These are phyloP conservation scores for Coenobita brevimanus DNA, from an alignment of 1,140 invertebrate genomes.

Conservation along the genomic window DNA sequence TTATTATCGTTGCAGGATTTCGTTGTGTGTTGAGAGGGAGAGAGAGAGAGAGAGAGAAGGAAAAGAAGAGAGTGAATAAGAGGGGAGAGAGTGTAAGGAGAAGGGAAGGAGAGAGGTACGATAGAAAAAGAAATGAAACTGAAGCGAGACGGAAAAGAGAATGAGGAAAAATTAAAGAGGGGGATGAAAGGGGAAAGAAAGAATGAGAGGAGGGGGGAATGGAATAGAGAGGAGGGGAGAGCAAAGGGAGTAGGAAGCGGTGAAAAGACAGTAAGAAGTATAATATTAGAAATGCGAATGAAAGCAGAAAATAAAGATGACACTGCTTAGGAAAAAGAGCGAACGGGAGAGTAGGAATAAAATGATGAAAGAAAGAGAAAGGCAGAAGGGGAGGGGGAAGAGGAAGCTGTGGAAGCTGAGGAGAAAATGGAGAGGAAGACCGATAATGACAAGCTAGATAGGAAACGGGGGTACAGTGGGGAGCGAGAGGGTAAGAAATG, in stretches of 20 bases:
- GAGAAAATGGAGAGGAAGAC: not conserved
- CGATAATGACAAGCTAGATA: not conserved
- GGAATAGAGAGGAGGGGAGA: not conserved
- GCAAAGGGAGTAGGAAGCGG: not conserved
- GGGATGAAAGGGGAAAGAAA: not conserved
- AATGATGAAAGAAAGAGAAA: not conserved
- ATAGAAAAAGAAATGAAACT: not conserved
- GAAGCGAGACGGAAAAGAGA: not conserved
- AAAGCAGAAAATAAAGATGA: not conserved
- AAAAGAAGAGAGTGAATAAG: not conserved
- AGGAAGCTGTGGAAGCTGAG: not conserved
- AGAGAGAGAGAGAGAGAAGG: not conserved
- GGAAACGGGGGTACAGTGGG: not conserved
- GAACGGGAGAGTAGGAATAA: not conserved
- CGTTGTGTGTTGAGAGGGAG: conserved; percentile 79
- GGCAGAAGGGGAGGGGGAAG: not conserved
- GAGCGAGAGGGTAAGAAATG: not conserved
- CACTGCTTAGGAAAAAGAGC: not conserved
- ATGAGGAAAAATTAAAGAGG: not conserved
- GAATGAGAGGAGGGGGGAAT: not conserved
- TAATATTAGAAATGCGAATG: not conserved
- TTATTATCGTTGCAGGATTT: too few species aligned
- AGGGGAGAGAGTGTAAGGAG: not conserved
- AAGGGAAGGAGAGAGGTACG: not conserved
- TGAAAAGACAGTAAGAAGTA: not conserved